Conservation (phyloP, 2,797 vertebrate species). For the Phataginus tricuspis region DNA sequence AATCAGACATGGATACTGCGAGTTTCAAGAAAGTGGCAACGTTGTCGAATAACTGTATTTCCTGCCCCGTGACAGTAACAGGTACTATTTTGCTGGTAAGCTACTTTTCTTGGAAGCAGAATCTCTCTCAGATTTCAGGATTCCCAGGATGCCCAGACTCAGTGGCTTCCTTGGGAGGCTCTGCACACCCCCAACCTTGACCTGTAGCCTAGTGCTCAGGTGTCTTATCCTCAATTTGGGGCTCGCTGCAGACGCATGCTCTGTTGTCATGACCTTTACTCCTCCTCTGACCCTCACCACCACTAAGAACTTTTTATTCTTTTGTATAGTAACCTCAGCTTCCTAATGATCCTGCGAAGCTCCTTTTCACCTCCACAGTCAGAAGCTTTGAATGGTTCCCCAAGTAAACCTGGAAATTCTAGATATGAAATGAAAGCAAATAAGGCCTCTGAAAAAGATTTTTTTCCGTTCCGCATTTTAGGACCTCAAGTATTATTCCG, state of each 20-base stretch:
- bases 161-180: too few relatives aligned
- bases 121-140: too few relatives aligned
- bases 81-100: too few relatives aligned
- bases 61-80: too few relatives aligned
- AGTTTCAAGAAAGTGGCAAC: too few relatives aligned
- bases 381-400: background rate
- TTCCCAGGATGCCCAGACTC: too few relatives aligned
- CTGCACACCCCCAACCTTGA: too few relatives aligned
- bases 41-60: too few relatives aligned
- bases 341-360: background rate
- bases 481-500: background rate
- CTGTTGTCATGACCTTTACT: background rate
- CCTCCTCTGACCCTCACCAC: background rate
- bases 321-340: background rate
- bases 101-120: too few relatives aligned
- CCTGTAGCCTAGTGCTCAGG: too few relatives aligned
- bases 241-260: background rate
- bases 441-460: background rate
- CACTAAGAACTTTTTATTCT: background rate
- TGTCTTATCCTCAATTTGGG: background rate
- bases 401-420: background rate
- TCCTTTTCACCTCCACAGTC: background rate
- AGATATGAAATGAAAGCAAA: background rate
- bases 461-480: background rate
- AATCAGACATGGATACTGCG: too few relatives aligned